Percentiles rank a stretch among this genome's conserved stretches.
Evolutionary conservation across 2,113 vertebrate genomes (phyloP).

Genomic region (Poeciliopsis retropinna): DNA sequence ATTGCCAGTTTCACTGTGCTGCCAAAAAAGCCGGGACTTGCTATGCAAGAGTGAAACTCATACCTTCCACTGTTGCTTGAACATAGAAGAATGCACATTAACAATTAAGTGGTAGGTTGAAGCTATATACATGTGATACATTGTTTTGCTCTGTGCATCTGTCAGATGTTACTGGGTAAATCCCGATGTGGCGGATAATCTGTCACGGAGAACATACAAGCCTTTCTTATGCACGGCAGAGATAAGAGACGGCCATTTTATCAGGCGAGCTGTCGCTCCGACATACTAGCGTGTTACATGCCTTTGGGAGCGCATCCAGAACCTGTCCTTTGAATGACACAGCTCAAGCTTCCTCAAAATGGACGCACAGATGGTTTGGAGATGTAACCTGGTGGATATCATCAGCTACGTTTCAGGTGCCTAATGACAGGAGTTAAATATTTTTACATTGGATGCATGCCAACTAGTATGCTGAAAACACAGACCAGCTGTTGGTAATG

Average conservation of each 20-base stretch:
- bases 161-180: slow-evolving; percentile 75
- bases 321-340: slow-evolving; percentile 77
- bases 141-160: slow-evolving; percentile 63
- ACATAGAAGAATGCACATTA: slow-evolving; percentile 19
- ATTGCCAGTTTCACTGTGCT: slow-evolving; percentile 53
- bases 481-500: not conserved
- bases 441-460: not conserved
- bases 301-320: slow-evolving; percentile 74
- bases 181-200: slow-evolving; percentile 78
- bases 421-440: not conserved
- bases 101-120: slow-evolving; percentile 64
- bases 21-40: slow-evolving; percentile 54
- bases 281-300: slow-evolving; percentile 57
- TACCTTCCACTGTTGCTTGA: slow-evolving; percentile 14
- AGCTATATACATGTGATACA: slow-evolving; percentile 65
- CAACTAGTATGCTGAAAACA: not conserved
- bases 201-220: slow-evolving; percentile 80
- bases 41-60: slow-evolving; percentile 33
- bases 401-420: slow-evolving; percentile 64
- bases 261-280: slow-evolving; percentile 71
- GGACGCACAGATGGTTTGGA: slow-evolving; percentile 63
- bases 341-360: slow-evolving; percentile 60
- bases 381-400: slow-evolving; percentile 77
- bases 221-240: slow-evolving; percentile 83
- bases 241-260: slow-evolving; percentile 85